Evolutionary conservation across 2,888 invertebrate species (phyloP).

Genomic region (Pyrgus malvae): DNA sequence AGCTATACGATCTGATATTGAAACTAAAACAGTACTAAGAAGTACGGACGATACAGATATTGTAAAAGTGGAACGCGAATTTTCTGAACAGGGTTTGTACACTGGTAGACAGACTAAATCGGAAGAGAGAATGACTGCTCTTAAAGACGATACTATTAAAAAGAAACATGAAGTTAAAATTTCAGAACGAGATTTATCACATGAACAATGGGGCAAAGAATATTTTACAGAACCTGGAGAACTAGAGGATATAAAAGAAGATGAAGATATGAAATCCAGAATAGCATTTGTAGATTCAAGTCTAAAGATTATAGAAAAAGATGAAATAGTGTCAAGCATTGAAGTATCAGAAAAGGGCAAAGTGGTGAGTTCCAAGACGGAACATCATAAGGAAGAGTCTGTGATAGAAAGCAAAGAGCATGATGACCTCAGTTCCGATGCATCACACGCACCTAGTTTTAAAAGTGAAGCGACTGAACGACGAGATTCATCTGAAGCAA

Average conservation of each 20-base stretch:
- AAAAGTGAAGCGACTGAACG: conserved; percentile 68
- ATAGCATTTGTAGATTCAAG: conserved; percentile 70
- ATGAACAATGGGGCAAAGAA: conserved; percentile 80
- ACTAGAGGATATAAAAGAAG: conserved; percentile 70
- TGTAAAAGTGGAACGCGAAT: conserved; percentile 68
- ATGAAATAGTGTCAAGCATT: conserved; percentile 66
- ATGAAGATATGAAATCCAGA: conserved; percentile 63
- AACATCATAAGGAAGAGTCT: conserved; percentile 74
- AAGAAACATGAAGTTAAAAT: conserved; percentile 77
- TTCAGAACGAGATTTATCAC: conserved; percentile 75
- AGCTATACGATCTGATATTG: conserved; percentile 70
- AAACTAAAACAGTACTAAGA: conserved; percentile 71
- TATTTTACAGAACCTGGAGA: conserved; percentile 77
- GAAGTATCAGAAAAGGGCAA: conserved; percentile 75
- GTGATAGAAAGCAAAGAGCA: conserved; percentile 77
- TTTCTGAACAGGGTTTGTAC: conserved; percentile 71
- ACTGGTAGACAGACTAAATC: conserved; percentile 71
- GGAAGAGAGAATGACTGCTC: conserved; percentile 75
- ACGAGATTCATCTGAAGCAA: conserved; percentile 65
- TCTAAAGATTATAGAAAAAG: conserved; percentile 71
- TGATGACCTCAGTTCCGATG: conserved; percentile 72
- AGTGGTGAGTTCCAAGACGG: conserved; percentile 68
- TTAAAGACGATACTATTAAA: conserved; percentile 73
- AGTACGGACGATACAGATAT: conserved; percentile 70
- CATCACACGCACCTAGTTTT: conserved; percentile 72